Evolutionary conservation across 1,140 invertebrate genomes (phyloP), one percentile per base, ranked within the genome.

Genomic region (Drosophila funebris): DNA sequence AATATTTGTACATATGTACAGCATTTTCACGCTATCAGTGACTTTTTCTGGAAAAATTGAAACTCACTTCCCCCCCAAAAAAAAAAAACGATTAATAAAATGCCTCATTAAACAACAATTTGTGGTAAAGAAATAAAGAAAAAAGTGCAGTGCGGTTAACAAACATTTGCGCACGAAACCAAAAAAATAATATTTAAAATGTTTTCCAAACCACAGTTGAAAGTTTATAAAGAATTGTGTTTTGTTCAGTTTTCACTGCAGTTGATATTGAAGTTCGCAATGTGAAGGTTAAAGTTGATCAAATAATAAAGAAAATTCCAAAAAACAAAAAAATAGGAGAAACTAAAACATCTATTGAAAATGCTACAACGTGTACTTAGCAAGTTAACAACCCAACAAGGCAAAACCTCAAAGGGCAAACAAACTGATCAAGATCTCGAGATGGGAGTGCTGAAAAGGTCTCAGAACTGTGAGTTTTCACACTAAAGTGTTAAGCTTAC

Each of bases 141-240:
- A 56, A 29, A 61, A 56, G 20, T 78, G 22, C 64, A 44, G 7
- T 82, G 79, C 43, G 80, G 80, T 83, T 84, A 72, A 3, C 24
- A 37, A 53, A 60, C 22, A 61, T 76, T 73, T 76, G 68, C 73
- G 14, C 76, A 76, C 73, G 81, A 76, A 54, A 24, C 52, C 33
- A 48, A 14, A 41, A 8, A 46, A 36, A 20, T 11, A n/a, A n/a
- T n/a, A n/a, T 16, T 44, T 37, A 33, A 24, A 31, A 14, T 36
- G 20, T 53, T 0, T 50, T 29, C n/a, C n/a, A n/a, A n/a, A n/a
- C n/a, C n/a, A 29, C 18, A 18, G 24, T n/a, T 44, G 7, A 7
- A 57, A 83, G 43, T 73, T 24, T 52, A 79, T 50, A 60, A 68
- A 68, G 16, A 36, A 36, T 52, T 48, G 33, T 18, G 31, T 8